Conservation (phyloP, 1,140 invertebrate species). For the Tribolium castaneum region DNA sequence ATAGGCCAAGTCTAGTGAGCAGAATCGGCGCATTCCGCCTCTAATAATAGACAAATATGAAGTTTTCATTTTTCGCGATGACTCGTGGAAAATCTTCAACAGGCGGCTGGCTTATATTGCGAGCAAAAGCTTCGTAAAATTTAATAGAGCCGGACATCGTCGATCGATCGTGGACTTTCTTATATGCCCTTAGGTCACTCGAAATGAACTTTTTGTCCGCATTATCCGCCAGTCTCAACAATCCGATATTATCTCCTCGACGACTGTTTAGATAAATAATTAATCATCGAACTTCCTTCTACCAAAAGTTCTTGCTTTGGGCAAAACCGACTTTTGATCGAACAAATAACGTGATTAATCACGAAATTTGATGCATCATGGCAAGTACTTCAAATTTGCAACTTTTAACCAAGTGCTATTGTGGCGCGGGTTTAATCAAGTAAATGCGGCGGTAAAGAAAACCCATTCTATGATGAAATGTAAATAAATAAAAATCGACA, state of each 20-base stretch:
- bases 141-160: constrained; percentile 8
- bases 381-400: not conserved
- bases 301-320: not conserved
- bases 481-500: not conserved
- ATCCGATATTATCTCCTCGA: not conserved
- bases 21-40: not conserved
- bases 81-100: constrained; percentile 1
- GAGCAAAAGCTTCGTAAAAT: not conserved
- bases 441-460: not conserved
- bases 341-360: not conserved
- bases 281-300: not conserved
- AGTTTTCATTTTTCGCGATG: constrained; percentile 10
- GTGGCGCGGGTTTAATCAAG: not conserved
- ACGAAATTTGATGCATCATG: not conserved
- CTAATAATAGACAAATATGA: constrained; percentile 9
- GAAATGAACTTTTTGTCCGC: constrained; percentile 8
- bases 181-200: not conserved
- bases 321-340: not conserved
- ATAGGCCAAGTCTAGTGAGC: constrained; percentile 8
- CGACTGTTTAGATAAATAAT: not conserved
- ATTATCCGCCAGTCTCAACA: not conserved
- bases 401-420: not conserved
- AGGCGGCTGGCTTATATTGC: not conserved
- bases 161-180: not conserved
- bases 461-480: not conserved